These are phyloP conservation scores for Passerina amoena DNA, from an alignment of 2,113 vertebrate species.

Conservation along the genomic window DNA sequence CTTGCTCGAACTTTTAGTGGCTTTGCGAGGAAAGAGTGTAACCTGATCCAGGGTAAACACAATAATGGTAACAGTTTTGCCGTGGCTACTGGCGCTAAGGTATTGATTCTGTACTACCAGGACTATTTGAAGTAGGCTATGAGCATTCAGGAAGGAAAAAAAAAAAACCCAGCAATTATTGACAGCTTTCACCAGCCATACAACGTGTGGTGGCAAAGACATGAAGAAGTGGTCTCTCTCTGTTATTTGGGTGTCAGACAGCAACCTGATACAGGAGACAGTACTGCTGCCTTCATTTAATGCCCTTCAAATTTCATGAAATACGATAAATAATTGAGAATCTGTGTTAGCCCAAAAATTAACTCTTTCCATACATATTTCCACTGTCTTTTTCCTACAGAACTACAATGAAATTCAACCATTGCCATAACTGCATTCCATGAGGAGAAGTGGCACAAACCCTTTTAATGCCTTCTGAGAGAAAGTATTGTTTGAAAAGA, in stretches of 20 bases:
- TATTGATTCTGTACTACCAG: slow-evolving; percentile 72
- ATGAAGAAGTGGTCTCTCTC: slow-evolving; percentile 59
- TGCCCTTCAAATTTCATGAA: slow-evolving; percentile 53
- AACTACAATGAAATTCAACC: background rate
- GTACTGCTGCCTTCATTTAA: slow-evolving; percentile 60
- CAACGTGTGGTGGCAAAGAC: slow-evolving; percentile 56
- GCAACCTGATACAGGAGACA: slow-evolving; percentile 70
- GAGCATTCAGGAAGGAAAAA: slow-evolving; percentile 46
- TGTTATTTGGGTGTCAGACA: slow-evolving; percentile 60
- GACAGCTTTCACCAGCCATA: slow-evolving; percentile 53
- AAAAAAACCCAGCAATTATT: background rate
- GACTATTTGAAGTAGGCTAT: slow-evolving; percentile 71
- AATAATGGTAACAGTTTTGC: slow-evolving; percentile 66
- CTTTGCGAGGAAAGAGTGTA: slow-evolving; percentile 57
- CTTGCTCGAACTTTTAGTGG: slow-evolving; percentile 45
- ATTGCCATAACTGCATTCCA: background rate
- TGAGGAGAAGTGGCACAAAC: background rate
- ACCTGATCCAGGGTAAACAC: slow-evolving; percentile 62
- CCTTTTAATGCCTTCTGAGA: background rate
- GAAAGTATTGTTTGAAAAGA: background rate
- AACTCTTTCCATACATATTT: background rate
- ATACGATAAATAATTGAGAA: slow-evolving; percentile 49
- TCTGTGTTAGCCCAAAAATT: background rate
- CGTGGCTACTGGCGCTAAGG: slow-evolving; percentile 47
- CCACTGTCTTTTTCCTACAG: background rate